A percentile compares a stretch with the other conserved stretches of the same genome.
These are phyloP conservation scores for Intellagama lesueurii DNA, from an alignment of 2,797 vertebrate genomes.

Conservation along the genomic window DNA sequence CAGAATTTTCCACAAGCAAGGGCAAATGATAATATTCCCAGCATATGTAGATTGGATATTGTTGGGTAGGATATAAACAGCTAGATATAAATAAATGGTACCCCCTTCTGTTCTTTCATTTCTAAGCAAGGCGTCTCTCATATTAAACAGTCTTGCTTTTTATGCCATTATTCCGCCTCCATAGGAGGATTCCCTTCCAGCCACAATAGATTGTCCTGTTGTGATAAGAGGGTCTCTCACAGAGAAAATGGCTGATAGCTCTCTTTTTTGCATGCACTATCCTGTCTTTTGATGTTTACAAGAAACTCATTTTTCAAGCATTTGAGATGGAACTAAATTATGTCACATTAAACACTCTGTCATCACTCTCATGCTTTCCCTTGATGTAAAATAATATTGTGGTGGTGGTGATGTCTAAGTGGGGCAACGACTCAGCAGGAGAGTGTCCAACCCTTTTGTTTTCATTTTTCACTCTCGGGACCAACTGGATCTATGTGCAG, in stretches of 20 bases:
- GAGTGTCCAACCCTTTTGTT: background rate
- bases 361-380: too few species aligned
- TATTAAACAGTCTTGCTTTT: background rate
- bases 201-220: rapidly evolving
- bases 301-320: too few species aligned
- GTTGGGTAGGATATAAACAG: background rate
- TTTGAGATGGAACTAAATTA: too few species aligned
- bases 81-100: background rate
- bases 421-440: too few species aligned
- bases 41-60: background rate
- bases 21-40: background rate
- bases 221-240: background rate
- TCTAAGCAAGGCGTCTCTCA: background rate
- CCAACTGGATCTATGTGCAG: background rate
- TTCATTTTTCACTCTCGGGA: background rate
- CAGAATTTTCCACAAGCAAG: background rate
- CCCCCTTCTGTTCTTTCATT: background rate
- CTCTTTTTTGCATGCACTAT: background rate
- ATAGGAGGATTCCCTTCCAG: background rate
- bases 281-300: background rate
- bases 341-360: too few species aligned
- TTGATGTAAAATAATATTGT: too few species aligned
- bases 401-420: too few species aligned
- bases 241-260: background rate
- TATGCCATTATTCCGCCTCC: background rate